These are phyloP conservation scores for Halcyon senegalensis DNA, from an alignment of 2,113 vertebrate genomes.

Conservation along the genomic window DNA sequence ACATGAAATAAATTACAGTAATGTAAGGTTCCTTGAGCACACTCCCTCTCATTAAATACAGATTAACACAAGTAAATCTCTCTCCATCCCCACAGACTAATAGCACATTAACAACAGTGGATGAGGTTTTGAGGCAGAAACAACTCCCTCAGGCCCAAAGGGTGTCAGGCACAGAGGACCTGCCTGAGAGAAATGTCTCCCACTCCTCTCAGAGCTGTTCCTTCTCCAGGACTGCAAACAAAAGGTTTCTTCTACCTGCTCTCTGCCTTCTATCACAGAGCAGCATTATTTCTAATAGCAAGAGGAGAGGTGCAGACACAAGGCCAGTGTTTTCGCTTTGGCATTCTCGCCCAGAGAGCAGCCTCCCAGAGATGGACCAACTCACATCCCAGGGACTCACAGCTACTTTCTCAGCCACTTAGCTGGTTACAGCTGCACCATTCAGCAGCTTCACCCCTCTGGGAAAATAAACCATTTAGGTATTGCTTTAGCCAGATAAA, in stretches of 20 bases:
- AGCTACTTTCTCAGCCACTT: neutral
- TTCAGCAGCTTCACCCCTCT: neutral
- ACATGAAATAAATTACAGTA: neutral
- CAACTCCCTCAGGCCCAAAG: too few relatives aligned
- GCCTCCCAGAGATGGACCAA: neutral
- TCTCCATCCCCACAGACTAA: neutral
- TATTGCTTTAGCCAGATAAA: neutral
- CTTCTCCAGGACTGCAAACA: neutral
- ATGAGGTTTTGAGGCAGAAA: neutral
- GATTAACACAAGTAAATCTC: neutral
- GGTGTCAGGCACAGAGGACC: accelerated
- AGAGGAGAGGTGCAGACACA: accelerated
- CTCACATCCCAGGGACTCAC: accelerated
- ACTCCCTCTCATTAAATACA: neutral
- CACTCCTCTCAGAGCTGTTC: neutral
- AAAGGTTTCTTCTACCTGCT: neutral
- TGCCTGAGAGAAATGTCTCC: neutral
- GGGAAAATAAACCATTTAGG: neutral
- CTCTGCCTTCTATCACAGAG: neutral
- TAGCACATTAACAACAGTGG: neutral
- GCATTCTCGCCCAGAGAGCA: neutral
- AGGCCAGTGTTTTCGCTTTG: neutral
- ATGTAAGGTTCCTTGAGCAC: neutral
- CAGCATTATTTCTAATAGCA: neutral
- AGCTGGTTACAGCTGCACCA: neutral